These are phyloP conservation scores for Anagrus nilaparvatae DNA, from an alignment of 1,140 invertebrate species.

Conservation along the genomic window DNA sequence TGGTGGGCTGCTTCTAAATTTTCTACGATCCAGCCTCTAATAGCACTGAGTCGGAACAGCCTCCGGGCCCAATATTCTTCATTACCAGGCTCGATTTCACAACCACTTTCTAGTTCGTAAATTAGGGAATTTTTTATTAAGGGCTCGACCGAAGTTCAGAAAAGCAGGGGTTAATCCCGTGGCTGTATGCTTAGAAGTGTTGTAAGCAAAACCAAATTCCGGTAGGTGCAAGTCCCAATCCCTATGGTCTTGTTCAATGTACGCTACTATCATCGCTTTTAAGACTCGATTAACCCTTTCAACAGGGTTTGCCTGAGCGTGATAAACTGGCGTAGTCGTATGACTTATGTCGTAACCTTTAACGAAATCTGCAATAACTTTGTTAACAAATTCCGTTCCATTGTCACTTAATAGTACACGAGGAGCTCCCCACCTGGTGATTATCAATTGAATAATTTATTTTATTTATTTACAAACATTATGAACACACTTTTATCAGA, in stretches of 20 bases:
- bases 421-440: conserved; percentile 12
- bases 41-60: too few species aligned
- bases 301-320: conserved; percentile 6
- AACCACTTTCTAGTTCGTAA: too few species aligned
- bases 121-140: too few species aligned
- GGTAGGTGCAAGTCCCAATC: conserved; percentile 4
- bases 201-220: conserved; percentile 1
- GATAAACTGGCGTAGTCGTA: background rate
- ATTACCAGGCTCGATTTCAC: too few species aligned
- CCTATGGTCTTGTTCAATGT: background rate
- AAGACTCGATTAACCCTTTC: conserved; percentile 2
- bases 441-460: too few species aligned
- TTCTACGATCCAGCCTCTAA: too few species aligned
- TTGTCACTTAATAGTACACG: conserved; percentile 8
- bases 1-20: too few species aligned
- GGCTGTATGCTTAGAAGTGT: conserved; percentile 4
- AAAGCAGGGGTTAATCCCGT: conserved; percentile 5
- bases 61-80: too few species aligned
- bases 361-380: background rate
- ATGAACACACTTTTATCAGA: too few species aligned
- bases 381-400: conserved; percentile 11
- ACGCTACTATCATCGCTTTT: conserved; percentile 5
- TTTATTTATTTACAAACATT: too few species aligned
- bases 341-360: background rate
- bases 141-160: conserved; percentile 10